Percentiles rank a stretch among this genome's conserved stretches.
Evolutionary conservation across 2,888 invertebrate species (phyloP).

Genomic region (Nebria brevicollis): DNA sequence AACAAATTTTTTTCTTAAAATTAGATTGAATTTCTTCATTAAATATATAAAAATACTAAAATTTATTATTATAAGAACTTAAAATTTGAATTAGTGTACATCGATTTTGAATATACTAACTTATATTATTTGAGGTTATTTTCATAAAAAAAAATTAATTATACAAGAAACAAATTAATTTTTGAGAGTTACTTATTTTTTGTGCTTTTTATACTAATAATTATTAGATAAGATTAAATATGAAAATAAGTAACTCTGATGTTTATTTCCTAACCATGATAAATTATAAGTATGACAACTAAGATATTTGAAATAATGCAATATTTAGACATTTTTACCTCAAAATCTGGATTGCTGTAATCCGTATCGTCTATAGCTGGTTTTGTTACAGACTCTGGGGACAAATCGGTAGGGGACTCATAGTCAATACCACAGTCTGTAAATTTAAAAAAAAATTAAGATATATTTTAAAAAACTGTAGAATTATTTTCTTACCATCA

Average conservation of each 20-base stretch:
- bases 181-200: background rate
- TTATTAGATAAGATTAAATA: background rate
- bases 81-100: background rate
- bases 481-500: constrained; percentile 61
- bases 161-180: background rate
- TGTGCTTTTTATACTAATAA: background rate
- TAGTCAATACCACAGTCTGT: constrained; percentile 28
- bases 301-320: background rate
- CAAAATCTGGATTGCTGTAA: constrained; percentile 26
- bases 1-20: background rate
- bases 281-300: background rate
- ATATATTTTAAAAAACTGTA: constrained; percentile 25
- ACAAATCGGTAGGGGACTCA: constrained; percentile 21
- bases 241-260: constrained; percentile 5
- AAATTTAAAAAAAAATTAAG: constrained; percentile 27
- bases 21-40: background rate
- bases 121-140: no score
- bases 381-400: constrained; percentile 40
- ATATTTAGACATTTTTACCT: constrained; percentile 22
- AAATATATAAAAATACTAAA: background rate
- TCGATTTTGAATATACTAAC: background rate
- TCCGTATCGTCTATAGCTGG: constrained; percentile 27
- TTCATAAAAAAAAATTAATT: background rate
- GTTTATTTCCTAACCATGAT: background rate
- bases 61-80: background rate